Base-by-base conservation (phyloP, 2,888 invertebrate species). In the Platycheirus rosarum region DNA sequence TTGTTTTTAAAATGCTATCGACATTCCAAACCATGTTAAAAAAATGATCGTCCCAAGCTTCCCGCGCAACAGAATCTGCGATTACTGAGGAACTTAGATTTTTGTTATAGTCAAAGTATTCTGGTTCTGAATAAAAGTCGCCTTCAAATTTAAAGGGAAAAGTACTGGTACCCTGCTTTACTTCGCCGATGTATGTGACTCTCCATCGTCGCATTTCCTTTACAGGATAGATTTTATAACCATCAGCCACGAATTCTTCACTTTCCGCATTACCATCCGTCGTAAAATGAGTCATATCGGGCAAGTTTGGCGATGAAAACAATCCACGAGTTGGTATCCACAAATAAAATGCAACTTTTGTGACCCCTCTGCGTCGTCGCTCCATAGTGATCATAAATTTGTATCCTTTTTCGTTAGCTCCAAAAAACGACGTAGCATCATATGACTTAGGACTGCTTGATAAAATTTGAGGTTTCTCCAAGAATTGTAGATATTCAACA, bases 351-450 rank as follows among this genome's bases (percentile, higher is more conserved):
- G 94, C 91, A 26, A 93, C 94, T 86, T 94, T 94, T 55, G 93
- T 92, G 85, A 94, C 92, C 4, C 93, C 94, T 84, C 93, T 89
- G 0, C 93, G 92, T 3, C 95, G 91, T n/a, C 94, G 89, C 87
- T 95, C 95, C 84, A 93, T 92, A 0, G 95, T 95, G 0, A 93
- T 92, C 85, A 94, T 92, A 26, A 95, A 89, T 86, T 94, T 95
- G 40, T 93, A 91, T 0, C 95, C 95, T 11, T 92, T 91, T 16
- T 88, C 88, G 84, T 93, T 93, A 23, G 92, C 92, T 0, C 93
- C 94, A 89, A 95, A 94, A 89, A 96, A 95, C 88, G 95, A 95
- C 0, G 95, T 94, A 3, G 95, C 95, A 89, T 96, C 96, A 82
- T 95, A 95, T 18, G 91, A 91, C 84, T 91, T 88, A 2, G 92